Evolutionary conservation across 2,113 vertebrate species (phyloP), one percentile per base, ranked within the genome.

Genomic region (Acrocephalus arundinaceus): DNA sequence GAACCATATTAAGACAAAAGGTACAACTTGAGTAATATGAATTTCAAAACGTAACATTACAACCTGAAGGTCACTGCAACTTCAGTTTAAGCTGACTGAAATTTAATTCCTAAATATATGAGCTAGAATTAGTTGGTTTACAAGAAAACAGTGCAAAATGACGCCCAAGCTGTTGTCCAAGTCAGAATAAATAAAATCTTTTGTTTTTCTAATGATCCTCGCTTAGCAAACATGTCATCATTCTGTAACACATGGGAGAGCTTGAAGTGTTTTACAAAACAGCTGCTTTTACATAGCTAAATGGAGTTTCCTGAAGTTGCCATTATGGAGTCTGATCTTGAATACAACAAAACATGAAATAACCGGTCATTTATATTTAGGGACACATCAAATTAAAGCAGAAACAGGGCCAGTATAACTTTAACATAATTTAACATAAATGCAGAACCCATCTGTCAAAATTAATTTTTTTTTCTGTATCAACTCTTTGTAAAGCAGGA

Each of bases 1-100:
- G 2, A 68, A 55, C 11, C 22, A 52, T 10, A 33, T 52, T 43
- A 92, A 79, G 18, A 85, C 11, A 76, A 68, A 63, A 87, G 4
- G 8, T 6, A 0, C 19, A 73, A 80, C 14, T 24, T 45, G 5
- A 85, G 24, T 21, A 77, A 57, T 8, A 52, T 0, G 0, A 66
- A 73, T 27, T 45, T 88, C 33, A 83, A 41, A 73, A 72, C 0
- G 0, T 45, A 90, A 37, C 7, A 37, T n/a, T 66, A 49, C 22
- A 75, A 68, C 3, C 18, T 63, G 8, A 78, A 78, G 27, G 43
- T 27, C 33, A 63, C 12, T 37, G 8, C 11, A 63, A 35, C 28
- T 68, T 68, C 63, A 80, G n/a, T 45, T 83, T 54, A 83, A 49
- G 11, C 13, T 49, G 35, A 52, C 9, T 59, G 16, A 71, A 78